Percentiles rank a stretch among this genome's conserved stretches.
Conservation (phyloP, 1,140 invertebrate species). For the Nomia melanderi region DNA sequence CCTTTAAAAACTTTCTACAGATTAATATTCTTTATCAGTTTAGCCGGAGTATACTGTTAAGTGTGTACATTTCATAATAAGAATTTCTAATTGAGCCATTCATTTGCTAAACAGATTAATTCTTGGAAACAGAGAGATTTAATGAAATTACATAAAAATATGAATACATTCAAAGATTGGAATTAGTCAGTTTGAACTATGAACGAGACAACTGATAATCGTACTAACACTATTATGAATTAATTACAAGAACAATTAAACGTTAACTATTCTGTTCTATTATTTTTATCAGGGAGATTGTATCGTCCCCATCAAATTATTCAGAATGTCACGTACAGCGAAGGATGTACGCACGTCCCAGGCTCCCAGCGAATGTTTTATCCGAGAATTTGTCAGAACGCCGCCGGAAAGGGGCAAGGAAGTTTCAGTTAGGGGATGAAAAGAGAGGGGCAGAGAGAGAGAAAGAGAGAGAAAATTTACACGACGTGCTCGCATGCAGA, state of each 20-base stretch:
- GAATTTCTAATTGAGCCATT: too few relatives aligned
- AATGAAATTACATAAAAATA: too few relatives aligned
- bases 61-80: too few relatives aligned
- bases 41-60: too few relatives aligned
- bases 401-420: not conserved
- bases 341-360: slow-evolving; percentile 27
- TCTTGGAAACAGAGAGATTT: too few relatives aligned
- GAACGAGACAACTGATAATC: too few relatives aligned
- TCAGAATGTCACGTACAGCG: slow-evolving; percentile 37
- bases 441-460: not conserved
- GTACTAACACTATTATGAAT: too few relatives aligned
- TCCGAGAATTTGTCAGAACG: slow-evolving; percentile 50
- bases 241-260: not conserved
- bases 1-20: too few relatives aligned
- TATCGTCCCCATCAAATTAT: slow-evolving; percentile 16
- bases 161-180: too few relatives aligned
- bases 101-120: too few relatives aligned
- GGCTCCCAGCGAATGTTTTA: slow-evolving; percentile 48
- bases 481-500: slow-evolving; percentile 51
- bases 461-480: slow-evolving; percentile 52
- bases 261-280: not conserved
- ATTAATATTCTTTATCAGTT: too few relatives aligned
- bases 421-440: slow-evolving; percentile 5
- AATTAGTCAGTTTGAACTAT: too few relatives aligned
- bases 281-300: not conserved